Evolutionary conservation across 2,888 invertebrate genomes (phyloP), one percentile per base, ranked within the genome.

Genomic region (Polyploca ridens): DNA sequence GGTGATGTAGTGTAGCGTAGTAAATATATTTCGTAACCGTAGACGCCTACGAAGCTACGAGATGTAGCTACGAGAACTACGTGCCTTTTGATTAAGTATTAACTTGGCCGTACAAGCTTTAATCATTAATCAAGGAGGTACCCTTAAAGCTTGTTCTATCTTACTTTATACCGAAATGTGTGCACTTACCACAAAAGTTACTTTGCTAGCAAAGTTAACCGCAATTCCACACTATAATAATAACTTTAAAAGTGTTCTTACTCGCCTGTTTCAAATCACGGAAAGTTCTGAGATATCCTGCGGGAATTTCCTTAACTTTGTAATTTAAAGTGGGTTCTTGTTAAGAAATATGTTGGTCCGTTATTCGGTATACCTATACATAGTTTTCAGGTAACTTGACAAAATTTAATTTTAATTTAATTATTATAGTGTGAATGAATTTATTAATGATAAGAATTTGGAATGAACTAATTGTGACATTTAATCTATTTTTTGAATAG

Each of bases 31-130:
- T 54, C 54, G 54, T 54, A 54, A 19, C 54, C 16, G 49, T 49
- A 49, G 16, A n/a, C 0, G 16, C 54, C 54, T 59, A 35, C 59
- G 59, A 35, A 59, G 33, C 33, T 35, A 35, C n/a, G 58, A 58
- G 13, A 38, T 38, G 14, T 27, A 58, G 59, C 59, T 59, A 59
- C 35, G 59, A 35, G 10, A 38, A 35, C 38, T 59, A 59, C 35
- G 54, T 49, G 54, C 62, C 49, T 49, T 62, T 33, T 62, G 33
- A 49, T 62, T 33, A 62, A 33, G 54, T 16, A 19, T 41, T 38
- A 44, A 61, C 14, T 62, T 46, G 62, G 46, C 35, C 19, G 54
- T 16, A n/a, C 19, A 61, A 44, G 44, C 49, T 33, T 62, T 57
- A 35, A 54, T 54, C 62, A 33, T 62, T 62, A 33, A 62, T 62